Conservation (phyloP, 1,140 invertebrate genomes). For the Panagrolaimus sp. region DNA sequence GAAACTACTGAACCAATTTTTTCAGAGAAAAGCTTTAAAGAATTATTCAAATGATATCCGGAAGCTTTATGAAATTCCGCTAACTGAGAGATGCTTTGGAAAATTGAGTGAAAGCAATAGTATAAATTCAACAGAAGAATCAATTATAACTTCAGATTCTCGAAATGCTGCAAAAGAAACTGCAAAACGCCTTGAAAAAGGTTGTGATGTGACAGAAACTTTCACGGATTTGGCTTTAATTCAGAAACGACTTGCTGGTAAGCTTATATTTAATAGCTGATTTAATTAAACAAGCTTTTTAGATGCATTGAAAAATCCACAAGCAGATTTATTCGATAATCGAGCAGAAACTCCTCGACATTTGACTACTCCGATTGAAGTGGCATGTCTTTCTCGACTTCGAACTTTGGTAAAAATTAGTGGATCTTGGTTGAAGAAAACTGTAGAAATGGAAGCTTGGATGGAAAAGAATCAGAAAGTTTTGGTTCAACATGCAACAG, state of each 20-base stretch:
- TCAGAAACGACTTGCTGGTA: neutral
- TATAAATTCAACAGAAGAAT: neutral
- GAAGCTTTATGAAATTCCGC: neutral
- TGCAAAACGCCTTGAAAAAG: neutral
- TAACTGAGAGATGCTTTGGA: neutral
- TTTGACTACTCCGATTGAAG: neutral
- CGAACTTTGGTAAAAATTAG: constrained; percentile 14
- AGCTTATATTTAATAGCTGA: no score
- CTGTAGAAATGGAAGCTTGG: neutral
- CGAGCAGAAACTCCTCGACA: neutral
- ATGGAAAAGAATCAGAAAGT: constrained; percentile 1
- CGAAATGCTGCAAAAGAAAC: neutral
- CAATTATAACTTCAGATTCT: neutral
- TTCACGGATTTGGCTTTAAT: neutral
- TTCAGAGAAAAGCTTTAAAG: neutral
- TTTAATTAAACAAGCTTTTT: no score
- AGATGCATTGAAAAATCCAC: neutral
- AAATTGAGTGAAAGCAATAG: no score
- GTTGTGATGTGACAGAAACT: neutral
- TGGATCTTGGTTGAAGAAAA: constrained; percentile 10
- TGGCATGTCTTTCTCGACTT: constrained; percentile 1
- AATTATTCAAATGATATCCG: constrained; percentile 10
- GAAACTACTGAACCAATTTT: no score
- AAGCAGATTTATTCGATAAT: neutral
- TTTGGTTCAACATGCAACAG: neutral